A percentile compares a stretch with the other conserved stretches of the same genome.
Evolutionary conservation across 2,113 vertebrate genomes (phyloP).

Genomic region (Albula glossodonta): DNA sequence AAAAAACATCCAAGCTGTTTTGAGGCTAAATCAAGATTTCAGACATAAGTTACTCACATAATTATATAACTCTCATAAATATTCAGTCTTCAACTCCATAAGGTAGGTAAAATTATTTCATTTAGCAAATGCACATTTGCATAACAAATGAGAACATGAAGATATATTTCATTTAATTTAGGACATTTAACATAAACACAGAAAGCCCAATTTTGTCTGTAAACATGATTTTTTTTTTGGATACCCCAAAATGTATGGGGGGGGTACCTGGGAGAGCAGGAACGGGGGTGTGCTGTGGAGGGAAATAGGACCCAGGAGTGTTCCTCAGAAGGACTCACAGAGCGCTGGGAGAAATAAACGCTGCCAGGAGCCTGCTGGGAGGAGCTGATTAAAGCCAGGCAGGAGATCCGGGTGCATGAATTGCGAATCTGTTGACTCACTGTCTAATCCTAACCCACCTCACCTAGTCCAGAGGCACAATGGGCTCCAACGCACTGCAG

Average conservation of each 20-base stretch:
- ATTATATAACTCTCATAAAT: background rate
- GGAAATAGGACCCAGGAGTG: background rate
- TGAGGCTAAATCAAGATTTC: no score
- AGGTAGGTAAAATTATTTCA: no score
- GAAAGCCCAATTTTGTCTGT: no score
- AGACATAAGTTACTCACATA: background rate
- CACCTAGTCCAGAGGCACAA: background rate
- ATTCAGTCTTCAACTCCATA: background rate
- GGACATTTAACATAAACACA: no score
- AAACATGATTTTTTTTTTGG: no score
- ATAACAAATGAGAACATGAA: no score
- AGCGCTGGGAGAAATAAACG: background rate
- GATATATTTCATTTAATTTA: no score
- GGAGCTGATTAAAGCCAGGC: constrained; percentile 20
- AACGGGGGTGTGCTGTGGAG: background rate
- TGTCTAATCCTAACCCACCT: constrained; percentile 21
- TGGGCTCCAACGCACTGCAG: background rate
- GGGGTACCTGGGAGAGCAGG: no score
- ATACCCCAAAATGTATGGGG: no score
- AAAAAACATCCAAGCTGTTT: background rate
- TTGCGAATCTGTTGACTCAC: constrained; percentile 1
- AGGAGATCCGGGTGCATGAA: background rate
- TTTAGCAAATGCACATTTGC: no score
- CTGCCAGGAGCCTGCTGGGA: background rate
- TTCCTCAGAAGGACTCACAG: background rate